These are phyloP conservation scores for Brachyalestes nurse DNA, from an alignment of 2,797 vertebrate genomes.

Conservation along the genomic window DNA sequence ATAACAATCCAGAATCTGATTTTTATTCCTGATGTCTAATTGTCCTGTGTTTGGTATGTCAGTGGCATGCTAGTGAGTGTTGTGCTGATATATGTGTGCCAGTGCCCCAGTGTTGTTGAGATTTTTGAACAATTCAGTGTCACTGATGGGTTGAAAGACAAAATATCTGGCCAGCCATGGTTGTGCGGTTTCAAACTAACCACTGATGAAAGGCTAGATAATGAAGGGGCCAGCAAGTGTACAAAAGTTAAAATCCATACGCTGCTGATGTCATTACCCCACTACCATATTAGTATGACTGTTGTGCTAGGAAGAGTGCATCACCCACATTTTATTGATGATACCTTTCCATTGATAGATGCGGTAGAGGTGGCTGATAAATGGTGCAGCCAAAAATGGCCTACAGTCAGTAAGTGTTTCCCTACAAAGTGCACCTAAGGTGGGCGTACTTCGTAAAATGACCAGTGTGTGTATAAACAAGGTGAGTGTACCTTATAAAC, in stretches of 20 bases:
- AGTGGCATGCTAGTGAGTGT: not conserved
- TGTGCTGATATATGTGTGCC: not conserved
- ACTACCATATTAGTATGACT: not conserved
- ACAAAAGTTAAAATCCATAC: not conserved
- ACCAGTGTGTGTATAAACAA: not conserved
- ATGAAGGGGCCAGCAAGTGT: not conserved
- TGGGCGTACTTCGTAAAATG: not conserved
- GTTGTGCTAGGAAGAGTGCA: not conserved
- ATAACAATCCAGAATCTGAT: conserved; percentile 24
- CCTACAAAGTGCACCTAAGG: not conserved
- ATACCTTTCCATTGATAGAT: not conserved
- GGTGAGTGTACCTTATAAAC: not conserved
- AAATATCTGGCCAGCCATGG: not conserved
- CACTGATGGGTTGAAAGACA: not conserved
- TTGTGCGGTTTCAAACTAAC: not conserved
- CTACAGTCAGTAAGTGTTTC: not conserved
- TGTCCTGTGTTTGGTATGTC: not conserved
- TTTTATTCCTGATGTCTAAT: conserved; percentile 23
- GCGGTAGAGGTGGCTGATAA: not conserved
- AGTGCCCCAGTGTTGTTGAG: not conserved
- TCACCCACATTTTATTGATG: not conserved
- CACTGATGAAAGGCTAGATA: not conserved
- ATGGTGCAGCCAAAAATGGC: not conserved
- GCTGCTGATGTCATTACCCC: not conserved
- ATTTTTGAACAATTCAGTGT: not conserved